Evolutionary conservation across 2,888 invertebrate genomes (phyloP).

Genomic region (Bibio marci): DNA sequence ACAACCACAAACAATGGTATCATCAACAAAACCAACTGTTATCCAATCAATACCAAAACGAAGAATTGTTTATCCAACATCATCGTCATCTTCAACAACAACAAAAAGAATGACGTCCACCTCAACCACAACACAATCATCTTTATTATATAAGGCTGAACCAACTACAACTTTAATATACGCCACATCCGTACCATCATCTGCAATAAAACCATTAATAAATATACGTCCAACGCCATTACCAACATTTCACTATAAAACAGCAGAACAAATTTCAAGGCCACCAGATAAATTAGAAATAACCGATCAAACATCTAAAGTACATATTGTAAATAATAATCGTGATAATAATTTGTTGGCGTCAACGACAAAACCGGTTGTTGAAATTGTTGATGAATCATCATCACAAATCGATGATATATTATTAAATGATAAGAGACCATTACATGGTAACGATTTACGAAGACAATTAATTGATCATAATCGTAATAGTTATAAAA

Average conservation of each 20-base stretch:
- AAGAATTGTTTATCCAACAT: slow-evolving; percentile 27
- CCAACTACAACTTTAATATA: slow-evolving; percentile 16
- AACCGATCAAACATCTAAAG: slow-evolving; percentile 10
- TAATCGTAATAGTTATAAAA: no score
- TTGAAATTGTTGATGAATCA: slow-evolving; percentile 31
- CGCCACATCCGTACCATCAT: slow-evolving; percentile 16
- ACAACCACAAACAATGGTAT: slow-evolving; percentile 30
- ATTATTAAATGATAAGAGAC: slow-evolving; percentile 27
- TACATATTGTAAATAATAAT: slow-evolving; percentile 8
- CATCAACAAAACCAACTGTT: slow-evolving; percentile 39
- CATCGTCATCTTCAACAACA: slow-evolving; percentile 10
- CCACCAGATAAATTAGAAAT: slow-evolving; percentile 14
- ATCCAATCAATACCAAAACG: slow-evolving; percentile 47
- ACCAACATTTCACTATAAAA: slow-evolving; percentile 7
- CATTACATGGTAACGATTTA: slow-evolving; percentile 37
- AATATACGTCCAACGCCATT: slow-evolving; percentile 13
- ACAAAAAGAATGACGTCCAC: background rate
- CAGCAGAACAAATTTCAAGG: slow-evolving; percentile 9
- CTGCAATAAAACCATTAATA: slow-evolving; percentile 10
- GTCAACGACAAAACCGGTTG: slow-evolving; percentile 32
- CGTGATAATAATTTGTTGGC: background rate
- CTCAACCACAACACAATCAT: background rate
- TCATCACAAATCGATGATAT: slow-evolving; percentile 16
- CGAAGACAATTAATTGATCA: slow-evolving; percentile 35
- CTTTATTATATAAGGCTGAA: slow-evolving; percentile 7